A percentile compares a stretch with the other conserved stretches of the same genome.
These are phyloP conservation scores for Dermatemys mawii DNA, from an alignment of 2,113 vertebrate species.

Conservation along the genomic window DNA sequence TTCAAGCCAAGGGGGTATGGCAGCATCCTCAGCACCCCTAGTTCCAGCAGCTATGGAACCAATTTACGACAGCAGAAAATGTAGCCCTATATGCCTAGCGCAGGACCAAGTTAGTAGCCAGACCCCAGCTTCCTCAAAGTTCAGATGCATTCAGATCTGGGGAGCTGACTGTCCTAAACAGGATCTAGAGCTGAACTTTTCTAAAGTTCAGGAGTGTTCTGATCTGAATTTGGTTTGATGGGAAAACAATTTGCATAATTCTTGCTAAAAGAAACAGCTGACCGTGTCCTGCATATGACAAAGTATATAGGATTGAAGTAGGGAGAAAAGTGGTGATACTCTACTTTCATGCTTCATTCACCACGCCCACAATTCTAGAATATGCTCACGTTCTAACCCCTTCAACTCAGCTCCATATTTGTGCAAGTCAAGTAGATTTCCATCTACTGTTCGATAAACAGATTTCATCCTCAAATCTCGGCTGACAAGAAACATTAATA, in stretches of 20 bases:
- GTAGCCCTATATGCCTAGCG: neutral
- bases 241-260: neutral
- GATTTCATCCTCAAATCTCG: neutral
- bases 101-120: neutral
- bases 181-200: neutral
- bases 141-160: neutral
- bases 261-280: neutral
- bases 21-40: too few relatives aligned
- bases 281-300: neutral
- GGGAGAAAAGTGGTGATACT: neutral
- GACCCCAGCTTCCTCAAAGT: neutral
- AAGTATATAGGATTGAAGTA: neutral
- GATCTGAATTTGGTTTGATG: fast-evolving
- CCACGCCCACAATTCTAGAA: neutral
- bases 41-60: neutral
- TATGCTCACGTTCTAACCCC: neutral
- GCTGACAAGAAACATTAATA: constrained; percentile 4
- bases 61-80: neutral
- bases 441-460: neutral
- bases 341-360: neutral
- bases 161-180: neutral
- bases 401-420: neutral
- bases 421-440: neutral
- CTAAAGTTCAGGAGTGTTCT: neutral
- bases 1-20: too few relatives aligned